Conservation (phyloP, 2,888 invertebrate genomes). For the Dusona sp. region DNA sequence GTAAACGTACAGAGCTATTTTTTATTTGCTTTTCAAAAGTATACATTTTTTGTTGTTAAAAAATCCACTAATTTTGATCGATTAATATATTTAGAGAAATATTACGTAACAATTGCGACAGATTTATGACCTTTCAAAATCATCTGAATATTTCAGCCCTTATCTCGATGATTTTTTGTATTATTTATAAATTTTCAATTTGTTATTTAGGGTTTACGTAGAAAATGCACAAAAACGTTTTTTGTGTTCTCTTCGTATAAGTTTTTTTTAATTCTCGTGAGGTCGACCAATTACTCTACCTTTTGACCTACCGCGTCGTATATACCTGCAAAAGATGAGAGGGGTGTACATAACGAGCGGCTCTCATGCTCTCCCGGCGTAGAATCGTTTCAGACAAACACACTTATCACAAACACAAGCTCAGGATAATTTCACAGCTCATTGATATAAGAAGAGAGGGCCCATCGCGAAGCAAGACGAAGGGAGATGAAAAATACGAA, state of each 20-base stretch:
- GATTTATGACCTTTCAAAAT: background rate
- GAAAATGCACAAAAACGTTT: background rate
- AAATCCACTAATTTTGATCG: background rate
- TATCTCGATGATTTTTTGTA: background rate
- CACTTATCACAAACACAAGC: constrained; percentile 32
- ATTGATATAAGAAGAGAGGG: constrained; percentile 44
- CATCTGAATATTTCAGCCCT: background rate
- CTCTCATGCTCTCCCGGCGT: constrained; percentile 26
- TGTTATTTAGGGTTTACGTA: background rate
- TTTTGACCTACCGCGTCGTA: constrained; percentile 45
- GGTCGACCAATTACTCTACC: constrained; percentile 57
- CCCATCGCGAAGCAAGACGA: background rate
- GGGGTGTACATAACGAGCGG: constrained; percentile 25
- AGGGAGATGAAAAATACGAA: constrained; percentile 44
- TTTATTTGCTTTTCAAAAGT: background rate
- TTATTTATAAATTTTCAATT: background rate
- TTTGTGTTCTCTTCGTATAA: background rate
- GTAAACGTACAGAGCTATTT: background rate
- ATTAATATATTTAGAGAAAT: background rate
- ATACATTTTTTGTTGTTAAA: background rate
- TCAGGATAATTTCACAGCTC: constrained; percentile 54
- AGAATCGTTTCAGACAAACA: constrained; percentile 24
- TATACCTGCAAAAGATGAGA: constrained; percentile 9
- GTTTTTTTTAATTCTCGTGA: constrained; percentile 29
- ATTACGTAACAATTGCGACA: too few relatives aligned